Conservation (phyloP, 2,113 vertebrate species). For the Saimiri boliviensis region DNA sequence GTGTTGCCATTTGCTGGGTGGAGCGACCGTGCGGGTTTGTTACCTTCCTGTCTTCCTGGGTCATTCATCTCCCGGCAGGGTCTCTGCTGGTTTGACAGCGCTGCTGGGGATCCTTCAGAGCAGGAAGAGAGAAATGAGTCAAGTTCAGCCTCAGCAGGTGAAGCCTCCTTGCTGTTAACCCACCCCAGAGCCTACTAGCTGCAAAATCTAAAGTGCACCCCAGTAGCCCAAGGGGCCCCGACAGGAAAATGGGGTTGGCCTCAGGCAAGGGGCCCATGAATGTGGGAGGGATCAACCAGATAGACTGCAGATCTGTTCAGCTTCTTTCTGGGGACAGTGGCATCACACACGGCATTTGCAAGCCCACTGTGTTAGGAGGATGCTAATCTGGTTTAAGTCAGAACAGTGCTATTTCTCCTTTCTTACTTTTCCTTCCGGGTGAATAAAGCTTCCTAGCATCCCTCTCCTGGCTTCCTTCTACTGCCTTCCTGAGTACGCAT, state of each 20-base stretch:
- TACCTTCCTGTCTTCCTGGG: fast-evolving
- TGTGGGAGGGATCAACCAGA: fast-evolving
- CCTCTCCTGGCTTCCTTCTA: not conserved
- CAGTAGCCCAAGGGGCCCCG: not conserved
- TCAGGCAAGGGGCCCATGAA: not conserved
- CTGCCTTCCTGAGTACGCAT: fast-evolving
- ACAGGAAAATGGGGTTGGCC: fast-evolving
- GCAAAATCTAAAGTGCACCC: not conserved
- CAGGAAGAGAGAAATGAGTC: not conserved
- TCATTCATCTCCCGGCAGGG: not conserved
- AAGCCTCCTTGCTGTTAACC: not conserved
- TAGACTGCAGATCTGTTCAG: fast-evolving
- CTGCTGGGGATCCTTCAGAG: not conserved
- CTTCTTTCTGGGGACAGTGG: fast-evolving
- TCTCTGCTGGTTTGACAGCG: fast-evolving
- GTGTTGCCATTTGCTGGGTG: fast-evolving
- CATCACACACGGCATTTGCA: fast-evolving
- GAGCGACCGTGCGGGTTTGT: fast-evolving
- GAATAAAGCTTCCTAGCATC: fast-evolving
- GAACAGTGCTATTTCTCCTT: fast-evolving
- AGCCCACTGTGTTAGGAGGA: fast-evolving
- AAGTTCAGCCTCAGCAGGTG: not conserved
- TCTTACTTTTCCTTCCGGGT: not conserved
- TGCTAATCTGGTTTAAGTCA: no score
- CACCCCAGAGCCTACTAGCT: not conserved